A percentile compares a stretch with the other conserved stretches of the same genome.
These are phyloP conservation scores for Cydia amplana DNA, from an alignment of 1,140 invertebrate species.

Conservation along the genomic window DNA sequence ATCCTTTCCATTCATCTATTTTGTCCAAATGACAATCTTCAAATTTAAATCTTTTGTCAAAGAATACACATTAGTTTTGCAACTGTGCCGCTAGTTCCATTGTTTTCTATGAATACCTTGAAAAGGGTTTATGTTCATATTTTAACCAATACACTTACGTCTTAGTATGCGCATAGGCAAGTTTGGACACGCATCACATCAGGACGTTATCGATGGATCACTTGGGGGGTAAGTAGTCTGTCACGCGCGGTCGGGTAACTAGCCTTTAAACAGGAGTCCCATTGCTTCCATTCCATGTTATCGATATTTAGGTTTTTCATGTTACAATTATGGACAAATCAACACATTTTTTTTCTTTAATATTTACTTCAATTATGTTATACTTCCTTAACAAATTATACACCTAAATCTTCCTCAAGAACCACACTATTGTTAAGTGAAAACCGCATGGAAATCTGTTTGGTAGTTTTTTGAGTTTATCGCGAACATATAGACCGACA, in stretches of 20 bases:
- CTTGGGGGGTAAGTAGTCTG: conserved; percentile 7
- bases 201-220: conserved; percentile 9
- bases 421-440: too few relatives aligned
- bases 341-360: too few relatives aligned
- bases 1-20: too few relatives aligned
- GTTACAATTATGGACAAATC: too few relatives aligned
- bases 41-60: neutral
- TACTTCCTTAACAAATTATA: too few relatives aligned
- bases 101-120: neutral
- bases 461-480: too few relatives aligned
- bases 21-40: too few relatives aligned
- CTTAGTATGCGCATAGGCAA: conserved; percentile 3
- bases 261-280: neutral
- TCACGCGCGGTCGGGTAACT: conserved; percentile 6
- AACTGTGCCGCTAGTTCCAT: neutral
- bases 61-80: neutral
- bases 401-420: too few relatives aligned
- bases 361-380: too few relatives aligned
- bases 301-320: too few relatives aligned
- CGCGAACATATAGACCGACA: too few relatives aligned
- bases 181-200: neutral
- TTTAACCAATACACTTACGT: neutral
- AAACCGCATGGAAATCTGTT: too few relatives aligned
- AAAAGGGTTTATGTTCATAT: neutral
- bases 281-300: neutral